These are phyloP conservation scores for Diaphora mendica DNA, from an alignment of 2,888 invertebrate genomes.

Conservation along the genomic window DNA sequence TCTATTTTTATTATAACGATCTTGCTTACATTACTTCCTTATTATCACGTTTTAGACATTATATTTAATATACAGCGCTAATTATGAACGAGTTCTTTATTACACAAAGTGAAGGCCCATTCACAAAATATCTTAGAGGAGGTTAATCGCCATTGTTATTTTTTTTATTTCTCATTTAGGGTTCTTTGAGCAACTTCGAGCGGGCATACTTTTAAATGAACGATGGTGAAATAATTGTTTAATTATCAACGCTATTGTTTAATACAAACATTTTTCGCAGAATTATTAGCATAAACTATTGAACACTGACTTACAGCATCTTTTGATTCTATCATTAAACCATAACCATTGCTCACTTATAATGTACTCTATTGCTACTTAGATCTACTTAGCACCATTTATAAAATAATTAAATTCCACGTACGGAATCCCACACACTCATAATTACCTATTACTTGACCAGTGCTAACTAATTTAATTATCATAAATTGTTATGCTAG, in stretches of 20 bases:
- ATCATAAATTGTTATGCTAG: slow-evolving; percentile 71
- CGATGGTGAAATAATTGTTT: neutral
- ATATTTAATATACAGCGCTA: slow-evolving; percentile 82
- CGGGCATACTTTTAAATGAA: slow-evolving; percentile 9
- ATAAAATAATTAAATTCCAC: slow-evolving; percentile 1
- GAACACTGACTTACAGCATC: neutral
- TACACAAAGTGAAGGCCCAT: slow-evolving; percentile 73
- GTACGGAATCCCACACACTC: slow-evolving; percentile 52
- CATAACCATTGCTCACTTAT: too few relatives aligned
- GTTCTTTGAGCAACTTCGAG: slow-evolving; percentile 44
- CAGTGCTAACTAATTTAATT: slow-evolving; percentile 66
- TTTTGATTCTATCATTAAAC: too few relatives aligned
- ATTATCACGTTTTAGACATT: slow-evolving; percentile 81
- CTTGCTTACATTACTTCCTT: slow-evolving; percentile 83
- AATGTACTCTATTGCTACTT: neutral
- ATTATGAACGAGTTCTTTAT: slow-evolving; percentile 80
- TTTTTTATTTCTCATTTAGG: slow-evolving; percentile 60
- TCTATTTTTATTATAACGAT: slow-evolving; percentile 79
- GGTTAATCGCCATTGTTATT: slow-evolving; percentile 77
- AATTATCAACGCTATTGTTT: slow-evolving; percentile 7
- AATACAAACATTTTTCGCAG: neutral
- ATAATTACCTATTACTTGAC: slow-evolving; percentile 55
- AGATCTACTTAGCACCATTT: neutral
- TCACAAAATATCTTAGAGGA: slow-evolving; percentile 73
- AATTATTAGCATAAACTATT: neutral